Evolutionary conservation across 1,140 invertebrate species (phyloP).

Genomic region (Procambarus clarkii): DNA sequence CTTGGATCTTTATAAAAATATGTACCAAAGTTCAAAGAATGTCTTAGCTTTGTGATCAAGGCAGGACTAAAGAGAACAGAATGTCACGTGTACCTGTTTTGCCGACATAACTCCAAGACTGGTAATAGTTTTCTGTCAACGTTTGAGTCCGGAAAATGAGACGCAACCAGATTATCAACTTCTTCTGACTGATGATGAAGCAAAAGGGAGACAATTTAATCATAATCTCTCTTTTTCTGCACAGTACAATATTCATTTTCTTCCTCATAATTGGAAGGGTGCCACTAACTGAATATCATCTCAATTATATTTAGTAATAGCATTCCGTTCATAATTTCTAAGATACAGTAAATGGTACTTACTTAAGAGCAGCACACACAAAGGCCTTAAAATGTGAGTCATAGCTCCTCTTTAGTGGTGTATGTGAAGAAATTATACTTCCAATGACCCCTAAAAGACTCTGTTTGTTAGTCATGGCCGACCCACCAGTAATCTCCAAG

Average conservation of each 20-base stretch:
- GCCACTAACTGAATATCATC: no score
- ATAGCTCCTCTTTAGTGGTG: constrained; percentile 92
- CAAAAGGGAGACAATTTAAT: neutral
- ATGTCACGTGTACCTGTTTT: constrained; percentile 85
- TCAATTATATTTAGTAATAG: no score
- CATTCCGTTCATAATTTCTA: no score
- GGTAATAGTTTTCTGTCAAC: constrained; percentile 93
- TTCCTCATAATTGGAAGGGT: no score
- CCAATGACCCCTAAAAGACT: constrained; percentile 94
- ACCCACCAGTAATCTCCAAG: constrained; percentile 92
- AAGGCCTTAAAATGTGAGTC: constrained; percentile 99
- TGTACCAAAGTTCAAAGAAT: no score
- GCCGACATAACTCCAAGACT: constrained; percentile 95
- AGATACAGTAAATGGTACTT: constrained; percentile 76
- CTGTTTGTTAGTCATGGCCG: constrained; percentile 92
- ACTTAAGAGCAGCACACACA: constrained; percentile 96
- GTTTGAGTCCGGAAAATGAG: constrained; percentile 93
- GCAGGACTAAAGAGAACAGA: no score
- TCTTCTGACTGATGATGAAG: constrained; percentile 83
- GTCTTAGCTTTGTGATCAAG: no score
- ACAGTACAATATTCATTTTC: no score
- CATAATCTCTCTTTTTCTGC: no score
- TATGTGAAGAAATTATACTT: constrained; percentile 93
- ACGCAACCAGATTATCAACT: constrained; percentile 94
- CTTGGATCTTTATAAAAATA: no score